These are phyloP conservation scores for Muntiacus muntjak DNA, from an alignment of 2,113 vertebrate species.

Conservation along the genomic window DNA sequence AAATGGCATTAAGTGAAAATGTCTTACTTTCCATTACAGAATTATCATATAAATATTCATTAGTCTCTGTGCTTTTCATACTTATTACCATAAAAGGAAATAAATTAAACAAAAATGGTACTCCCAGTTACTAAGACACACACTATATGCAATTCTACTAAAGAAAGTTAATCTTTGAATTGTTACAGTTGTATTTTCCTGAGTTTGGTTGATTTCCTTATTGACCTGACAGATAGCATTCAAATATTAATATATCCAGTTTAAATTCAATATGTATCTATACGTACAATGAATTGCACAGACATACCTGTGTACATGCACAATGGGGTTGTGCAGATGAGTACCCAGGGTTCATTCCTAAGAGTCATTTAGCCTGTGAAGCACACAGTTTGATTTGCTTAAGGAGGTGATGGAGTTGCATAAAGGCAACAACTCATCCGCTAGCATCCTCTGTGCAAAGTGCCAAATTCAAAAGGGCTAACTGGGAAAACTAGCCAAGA, in stretches of 20 bases:
- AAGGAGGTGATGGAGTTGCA: neutral
- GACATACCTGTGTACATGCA: neutral
- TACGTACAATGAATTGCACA: neutral
- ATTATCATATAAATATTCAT: neutral
- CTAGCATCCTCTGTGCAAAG: neutral
- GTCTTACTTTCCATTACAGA: neutral
- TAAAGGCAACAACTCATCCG: neutral
- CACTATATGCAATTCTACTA: neutral
- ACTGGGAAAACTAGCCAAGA: neutral
- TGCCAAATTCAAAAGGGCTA: neutral
- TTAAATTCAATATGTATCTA: neutral
- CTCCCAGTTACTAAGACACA: neutral
- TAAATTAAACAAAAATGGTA: neutral
- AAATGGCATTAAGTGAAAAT: conserved; percentile 37
- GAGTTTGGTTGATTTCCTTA: neutral
- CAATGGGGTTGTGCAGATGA: neutral
- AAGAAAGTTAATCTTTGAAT: neutral
- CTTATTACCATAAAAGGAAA: neutral
- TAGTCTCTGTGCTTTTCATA: neutral
- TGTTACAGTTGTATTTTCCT: neutral
- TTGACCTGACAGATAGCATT: neutral
- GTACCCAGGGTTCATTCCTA: neutral
- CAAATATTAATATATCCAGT: neutral
- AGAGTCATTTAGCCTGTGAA: neutral
- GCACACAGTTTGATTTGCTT: neutral